These are phyloP conservation scores for Boleophthalmus pectinirostris DNA, from an alignment of 2,113 vertebrate species.

Conservation along the genomic window DNA sequence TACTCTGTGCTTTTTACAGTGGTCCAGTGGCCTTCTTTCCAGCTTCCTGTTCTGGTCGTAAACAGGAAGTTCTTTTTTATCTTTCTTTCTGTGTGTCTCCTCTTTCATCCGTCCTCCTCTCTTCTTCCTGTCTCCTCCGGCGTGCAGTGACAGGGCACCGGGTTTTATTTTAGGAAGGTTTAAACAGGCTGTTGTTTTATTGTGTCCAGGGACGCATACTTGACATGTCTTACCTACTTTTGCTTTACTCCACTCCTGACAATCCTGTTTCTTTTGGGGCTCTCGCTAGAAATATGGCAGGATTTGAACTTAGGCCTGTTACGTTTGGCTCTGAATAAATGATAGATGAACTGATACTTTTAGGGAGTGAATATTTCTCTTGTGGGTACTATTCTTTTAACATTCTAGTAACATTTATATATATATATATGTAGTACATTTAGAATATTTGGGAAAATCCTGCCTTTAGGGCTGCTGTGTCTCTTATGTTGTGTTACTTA, in stretches of 20 bases:
- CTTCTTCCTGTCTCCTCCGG: slow-evolving; percentile 17
- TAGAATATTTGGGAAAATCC: no score
- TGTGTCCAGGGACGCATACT: slow-evolving; percentile 21
- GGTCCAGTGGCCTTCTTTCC: slow-evolving; percentile 38
- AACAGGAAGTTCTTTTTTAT: slow-evolving; percentile 69
- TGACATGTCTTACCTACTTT: slow-evolving; percentile 56
- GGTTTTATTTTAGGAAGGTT: slow-evolving; percentile 32
- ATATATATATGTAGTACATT: no score
- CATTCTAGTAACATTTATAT: no score
- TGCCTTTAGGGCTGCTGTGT: no score
- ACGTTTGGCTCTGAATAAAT: no score
- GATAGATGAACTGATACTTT: no score
- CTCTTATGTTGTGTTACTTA: no score
- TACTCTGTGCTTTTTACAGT: slow-evolving; percentile 24
- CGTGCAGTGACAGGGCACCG: slow-evolving; percentile 21
- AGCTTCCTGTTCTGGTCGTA: slow-evolving; percentile 58
- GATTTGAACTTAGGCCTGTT: slow-evolving; percentile 12
- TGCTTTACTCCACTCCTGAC: slow-evolving; percentile 59
- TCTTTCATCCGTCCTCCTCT: slow-evolving; percentile 42
- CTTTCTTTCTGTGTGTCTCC: slow-evolving; percentile 29
- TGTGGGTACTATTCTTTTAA: no score
- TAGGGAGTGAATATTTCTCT: no score
- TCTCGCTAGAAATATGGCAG: slow-evolving; percentile 63
- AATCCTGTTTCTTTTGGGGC: slow-evolving; percentile 60
- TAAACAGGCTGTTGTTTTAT: slow-evolving; percentile 39